A percentile compares a stretch with the other conserved stretches of the same genome.
Evolutionary conservation across 2,888 invertebrate genomes (phyloP).

Genomic region (Seira sanloemensis): DNA sequence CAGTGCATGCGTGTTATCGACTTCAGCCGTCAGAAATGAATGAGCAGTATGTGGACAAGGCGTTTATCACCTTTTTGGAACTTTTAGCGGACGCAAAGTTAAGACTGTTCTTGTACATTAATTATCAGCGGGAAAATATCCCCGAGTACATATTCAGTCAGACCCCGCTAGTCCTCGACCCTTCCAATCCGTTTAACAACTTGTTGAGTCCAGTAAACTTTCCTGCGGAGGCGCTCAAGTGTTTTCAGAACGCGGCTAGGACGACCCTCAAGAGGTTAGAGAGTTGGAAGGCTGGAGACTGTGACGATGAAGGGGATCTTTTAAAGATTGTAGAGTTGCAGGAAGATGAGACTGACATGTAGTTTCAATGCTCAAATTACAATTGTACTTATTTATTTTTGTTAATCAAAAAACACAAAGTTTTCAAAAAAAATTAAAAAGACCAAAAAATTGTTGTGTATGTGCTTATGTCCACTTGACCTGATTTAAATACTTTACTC

Average conservation of each 20-base stretch:
- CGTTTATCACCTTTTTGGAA: conserved; percentile 42
- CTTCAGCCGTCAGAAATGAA: conserved; percentile 45
- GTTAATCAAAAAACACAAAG: no score
- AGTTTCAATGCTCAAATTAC: no score
- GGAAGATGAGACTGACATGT: no score
- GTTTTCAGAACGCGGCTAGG: conserved; percentile 40
- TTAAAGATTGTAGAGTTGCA: no score
- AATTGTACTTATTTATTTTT: no score
- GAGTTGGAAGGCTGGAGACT: conserved; percentile 25
- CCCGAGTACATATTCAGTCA: conserved; percentile 48
- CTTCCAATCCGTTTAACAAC: conserved; percentile 50
- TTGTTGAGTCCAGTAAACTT: conserved; percentile 39
- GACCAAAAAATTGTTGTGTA: no score
- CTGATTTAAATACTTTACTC: no score
- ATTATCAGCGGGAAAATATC: conserved; percentile 45
- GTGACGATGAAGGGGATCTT: no score
- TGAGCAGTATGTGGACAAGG: conserved; percentile 41
- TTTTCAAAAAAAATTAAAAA: no score
- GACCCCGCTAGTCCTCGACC: conserved; percentile 47
- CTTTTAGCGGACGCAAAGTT: conserved; percentile 31
- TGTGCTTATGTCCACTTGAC: no score
- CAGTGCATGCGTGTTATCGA: conserved; percentile 47
- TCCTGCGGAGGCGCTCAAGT: conserved; percentile 36
- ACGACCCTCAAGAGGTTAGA: conserved; percentile 41
- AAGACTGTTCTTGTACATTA: conserved; percentile 42